Evolutionary conservation across 2,797 vertebrate genomes (phyloP), one percentile per base, ranked within the genome.

Genomic region (Peromyscus aztecus): DNA sequence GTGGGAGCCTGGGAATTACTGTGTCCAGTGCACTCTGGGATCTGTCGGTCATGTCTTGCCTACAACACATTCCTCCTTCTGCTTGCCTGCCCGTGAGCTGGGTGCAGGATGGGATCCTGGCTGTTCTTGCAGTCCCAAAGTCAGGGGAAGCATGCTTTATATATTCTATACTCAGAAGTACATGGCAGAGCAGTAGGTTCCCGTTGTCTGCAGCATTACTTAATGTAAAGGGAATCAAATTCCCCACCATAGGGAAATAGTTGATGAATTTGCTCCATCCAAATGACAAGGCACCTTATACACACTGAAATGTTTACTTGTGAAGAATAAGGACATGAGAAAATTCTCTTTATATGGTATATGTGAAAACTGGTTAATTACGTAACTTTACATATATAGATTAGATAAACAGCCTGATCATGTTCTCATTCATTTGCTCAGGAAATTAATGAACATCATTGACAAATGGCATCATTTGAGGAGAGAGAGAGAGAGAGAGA

Each of bases 151-250:
- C 46, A 7, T 34, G 4, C 0, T 1, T 63, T 37, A 2, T 4
- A 12, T 0, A 24, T 4, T 9, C 17, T 8, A 24, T 29, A 1
- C 84, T 77, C 6, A 2, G 2, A 31, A 6, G 21, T 5, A 12
- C n/a, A 0, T 0, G 2, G 49, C 0, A 14, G 27, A 40, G 17
- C 19, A 0, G 3, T 6, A 19, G 31, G 10, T 0, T 24, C 23
- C 17, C 10, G 1, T 3, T 3, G 0, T 19, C 12, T 24, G 10
- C 59, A 29, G 59, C 13, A 24, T 31, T 14, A 21, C 57, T 75
- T 34, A 57, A 24, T 9, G 43, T n/a, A 37, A 76, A 77, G 43
- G 21, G 17, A 52, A 3, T 11, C 46, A 17, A 17, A 16, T 13
- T 76, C 24, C 17, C n/a, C 65, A 43, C 13, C 16, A 5, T 8